Evolutionary conservation across 1,140 invertebrate species (phyloP).

Genomic region (Drosophila willistoni): DNA sequence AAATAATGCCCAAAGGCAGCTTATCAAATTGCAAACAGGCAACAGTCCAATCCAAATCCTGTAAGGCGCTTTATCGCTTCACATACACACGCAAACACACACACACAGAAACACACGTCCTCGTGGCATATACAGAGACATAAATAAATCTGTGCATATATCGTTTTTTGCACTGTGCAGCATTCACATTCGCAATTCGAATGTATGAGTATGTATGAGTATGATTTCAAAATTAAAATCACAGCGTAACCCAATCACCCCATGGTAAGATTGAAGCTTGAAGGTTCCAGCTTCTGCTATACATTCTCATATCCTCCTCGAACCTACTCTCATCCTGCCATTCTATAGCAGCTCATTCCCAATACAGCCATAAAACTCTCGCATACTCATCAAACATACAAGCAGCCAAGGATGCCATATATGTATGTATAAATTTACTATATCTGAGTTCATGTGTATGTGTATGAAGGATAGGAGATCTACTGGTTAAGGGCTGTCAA

Average conservation of each 20-base stretch:
- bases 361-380: conserved; percentile 78
- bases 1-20: conserved; percentile 77
- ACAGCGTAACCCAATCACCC: conserved; percentile 76
- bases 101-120: background rate
- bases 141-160: conserved; percentile 76
- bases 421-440: conserved; percentile 15
- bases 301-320: conserved; percentile 25
- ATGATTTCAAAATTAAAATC: conserved; percentile 81
- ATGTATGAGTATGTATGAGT: conserved; percentile 31
- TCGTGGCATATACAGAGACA: conserved; percentile 34
- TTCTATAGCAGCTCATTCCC: conserved; percentile 66
- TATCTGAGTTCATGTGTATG: background rate
- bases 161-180: conserved; percentile 60
- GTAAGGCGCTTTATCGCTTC: conserved; percentile 79
- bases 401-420: conserved; percentile 40
- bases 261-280: conserved; percentile 39
- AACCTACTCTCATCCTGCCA: background rate
- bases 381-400: conserved; percentile 78
- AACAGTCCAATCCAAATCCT: conserved; percentile 76
- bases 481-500: conserved; percentile 12
- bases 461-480: conserved; percentile 8
- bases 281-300: conserved; percentile 8
- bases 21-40: conserved; percentile 77
- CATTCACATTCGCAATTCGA: conserved; percentile 60
- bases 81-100: conserved; percentile 51